Evolutionary conservation across 1,140 invertebrate genomes (phyloP).

Genomic region (Dreissena rostriformis): DNA sequence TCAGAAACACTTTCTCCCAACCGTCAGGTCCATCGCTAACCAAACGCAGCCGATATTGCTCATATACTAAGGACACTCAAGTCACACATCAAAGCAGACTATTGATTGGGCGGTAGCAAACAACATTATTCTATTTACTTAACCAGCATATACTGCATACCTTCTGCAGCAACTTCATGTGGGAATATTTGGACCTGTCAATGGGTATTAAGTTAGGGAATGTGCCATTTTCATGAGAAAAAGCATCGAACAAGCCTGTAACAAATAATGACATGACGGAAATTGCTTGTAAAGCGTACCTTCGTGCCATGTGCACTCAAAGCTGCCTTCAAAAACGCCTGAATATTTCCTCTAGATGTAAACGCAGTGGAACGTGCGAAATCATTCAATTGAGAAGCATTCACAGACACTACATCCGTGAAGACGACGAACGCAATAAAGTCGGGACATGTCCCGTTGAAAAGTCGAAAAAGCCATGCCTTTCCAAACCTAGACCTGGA

Average conservation of each 20-base stretch:
- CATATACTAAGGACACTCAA: too few relatives aligned
- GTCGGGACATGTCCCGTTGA: too few relatives aligned
- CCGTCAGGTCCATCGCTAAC: too few relatives aligned
- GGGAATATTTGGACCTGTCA: constrained; percentile 29
- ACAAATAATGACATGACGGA: not conserved
- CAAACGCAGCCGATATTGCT: too few relatives aligned
- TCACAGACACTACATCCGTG: not conserved
- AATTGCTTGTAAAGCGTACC: constrained; percentile 21
- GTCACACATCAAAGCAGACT: too few relatives aligned
- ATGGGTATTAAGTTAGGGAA: constrained; percentile 13
- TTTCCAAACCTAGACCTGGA: too few relatives aligned
- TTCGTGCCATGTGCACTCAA: constrained; percentile 2
- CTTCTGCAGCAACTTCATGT: constrained; percentile 18
- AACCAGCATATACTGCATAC: constrained; percentile 22
- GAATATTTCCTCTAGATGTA: constrained; percentile 20
- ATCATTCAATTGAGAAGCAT: constrained; percentile 22
- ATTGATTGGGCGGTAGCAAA: constrained; percentile 20
- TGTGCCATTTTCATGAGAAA: constrained; percentile 16
- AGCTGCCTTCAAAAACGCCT: not conserved
- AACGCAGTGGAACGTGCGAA: not conserved
- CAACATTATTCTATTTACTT: constrained; percentile 24
- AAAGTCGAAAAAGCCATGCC: too few relatives aligned
- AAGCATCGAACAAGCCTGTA: not conserved
- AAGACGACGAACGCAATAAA: not conserved
- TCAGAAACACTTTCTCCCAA: too few relatives aligned